A percentile compares a stretch with the other conserved stretches of the same genome.
Evolutionary conservation across 2,797 vertebrate genomes (phyloP).

Genomic region (Smutsia temminckii): DNA sequence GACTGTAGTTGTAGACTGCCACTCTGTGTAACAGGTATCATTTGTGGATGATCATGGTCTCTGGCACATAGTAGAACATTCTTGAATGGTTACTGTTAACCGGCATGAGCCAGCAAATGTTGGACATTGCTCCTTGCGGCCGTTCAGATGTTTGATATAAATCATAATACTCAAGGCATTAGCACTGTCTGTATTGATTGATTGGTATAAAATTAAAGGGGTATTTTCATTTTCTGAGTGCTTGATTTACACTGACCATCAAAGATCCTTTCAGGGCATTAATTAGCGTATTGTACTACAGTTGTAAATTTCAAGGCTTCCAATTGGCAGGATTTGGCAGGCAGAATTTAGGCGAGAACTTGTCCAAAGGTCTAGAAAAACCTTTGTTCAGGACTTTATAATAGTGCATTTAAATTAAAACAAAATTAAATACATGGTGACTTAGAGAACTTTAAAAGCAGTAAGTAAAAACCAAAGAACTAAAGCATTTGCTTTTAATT

Average conservation of each 20-base stretch:
- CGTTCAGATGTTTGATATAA: neutral
- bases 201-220: slow-evolving; percentile 32
- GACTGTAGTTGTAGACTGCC: neutral
- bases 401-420: slow-evolving; percentile 58
- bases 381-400: slow-evolving; percentile 44
- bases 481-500: slow-evolving; percentile 54
- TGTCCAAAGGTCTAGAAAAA: slow-evolving; percentile 53
- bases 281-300: neutral
- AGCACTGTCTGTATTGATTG: neutral
- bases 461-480: slow-evolving; percentile 48
- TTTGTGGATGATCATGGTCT: neutral
- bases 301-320: neutral
- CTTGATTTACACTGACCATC: neutral
- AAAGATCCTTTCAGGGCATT: neutral
- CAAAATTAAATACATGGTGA: slow-evolving; percentile 30
- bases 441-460: slow-evolving; percentile 52
- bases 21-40: neutral
- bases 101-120: neutral
- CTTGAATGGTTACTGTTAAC: slow-evolving; percentile 26
- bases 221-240: neutral
- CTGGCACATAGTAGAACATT: neutral
- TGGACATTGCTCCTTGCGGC: neutral
- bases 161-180: neutral
- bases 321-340: slow-evolving; percentile 38
- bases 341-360: neutral